A percentile compares a stretch with the other conserved stretches of the same genome.
These are phyloP conservation scores for Xerus rutilus DNA, from an alignment of 2,797 vertebrate species.

Conservation along the genomic window DNA sequence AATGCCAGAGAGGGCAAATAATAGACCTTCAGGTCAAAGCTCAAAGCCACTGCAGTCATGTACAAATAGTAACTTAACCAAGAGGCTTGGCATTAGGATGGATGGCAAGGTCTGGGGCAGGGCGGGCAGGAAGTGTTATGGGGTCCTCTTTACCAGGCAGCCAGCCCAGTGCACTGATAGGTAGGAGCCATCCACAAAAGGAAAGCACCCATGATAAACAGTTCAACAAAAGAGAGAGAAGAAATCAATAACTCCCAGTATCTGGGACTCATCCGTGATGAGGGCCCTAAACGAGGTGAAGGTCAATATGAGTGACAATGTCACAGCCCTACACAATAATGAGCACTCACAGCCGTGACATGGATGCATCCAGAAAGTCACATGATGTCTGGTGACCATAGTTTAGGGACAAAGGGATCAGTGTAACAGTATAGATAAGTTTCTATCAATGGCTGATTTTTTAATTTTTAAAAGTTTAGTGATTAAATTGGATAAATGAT, in stretches of 20 bases:
- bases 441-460: neutral
- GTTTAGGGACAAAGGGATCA: neutral
- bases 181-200: neutral
- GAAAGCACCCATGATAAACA: neutral
- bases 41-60: neutral
- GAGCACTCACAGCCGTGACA: neutral
- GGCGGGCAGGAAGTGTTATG: neutral
- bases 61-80: neutral
- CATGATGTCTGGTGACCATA: neutral
- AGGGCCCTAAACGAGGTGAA: neutral
- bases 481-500: neutral
- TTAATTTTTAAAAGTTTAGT: constrained; percentile 3
- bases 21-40: neutral
- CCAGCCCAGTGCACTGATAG: neutral
- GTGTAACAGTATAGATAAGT: neutral
- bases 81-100: neutral
- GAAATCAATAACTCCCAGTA: neutral
- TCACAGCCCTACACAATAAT: neutral
- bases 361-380: neutral
- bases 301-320: fast-evolving
- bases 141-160: neutral
- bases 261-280: neutral
- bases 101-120: neutral
- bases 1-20: neutral
- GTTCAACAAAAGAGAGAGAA: neutral